These are phyloP conservation scores for Epinotia nisella DNA, from an alignment of 2,888 invertebrate species.

Conservation along the genomic window DNA sequence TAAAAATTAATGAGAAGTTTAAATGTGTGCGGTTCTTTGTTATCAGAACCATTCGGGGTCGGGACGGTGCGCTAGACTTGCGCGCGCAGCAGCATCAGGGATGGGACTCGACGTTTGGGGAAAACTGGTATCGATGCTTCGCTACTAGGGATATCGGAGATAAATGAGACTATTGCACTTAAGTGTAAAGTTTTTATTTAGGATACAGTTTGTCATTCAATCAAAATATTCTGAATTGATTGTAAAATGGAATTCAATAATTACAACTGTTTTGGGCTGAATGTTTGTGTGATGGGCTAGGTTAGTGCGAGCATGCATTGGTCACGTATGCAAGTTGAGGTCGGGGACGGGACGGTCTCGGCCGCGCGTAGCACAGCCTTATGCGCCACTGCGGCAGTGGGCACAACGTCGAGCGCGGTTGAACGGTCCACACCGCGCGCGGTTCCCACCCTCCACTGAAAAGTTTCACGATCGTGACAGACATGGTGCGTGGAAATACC, in stretches of 20 bases:
- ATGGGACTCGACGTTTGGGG: conserved; percentile 16
- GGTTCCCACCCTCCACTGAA: conserved; percentile 22
- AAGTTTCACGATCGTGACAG: conserved; percentile 44
- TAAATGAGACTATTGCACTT: conserved; percentile 2
- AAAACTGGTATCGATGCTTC: conserved; percentile 31
- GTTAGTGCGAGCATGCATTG: not conserved
- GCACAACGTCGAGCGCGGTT: conserved; percentile 17
- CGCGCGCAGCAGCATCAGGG: conserved; percentile 50
- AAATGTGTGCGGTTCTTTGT: conserved; percentile 53
- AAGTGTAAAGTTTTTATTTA: not conserved
- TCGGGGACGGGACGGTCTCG: conserved; percentile 22
- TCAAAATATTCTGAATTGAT: not conserved
- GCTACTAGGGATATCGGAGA: not conserved
- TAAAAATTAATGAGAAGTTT: conserved; percentile 53
- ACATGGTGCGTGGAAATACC: conserved; percentile 37
- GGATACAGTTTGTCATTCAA: not conserved
- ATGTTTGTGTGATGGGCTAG: not conserved
- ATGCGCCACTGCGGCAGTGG: conserved; percentile 42
- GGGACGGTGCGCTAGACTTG: conserved; percentile 50
- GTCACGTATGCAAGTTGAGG: conserved; percentile 15
- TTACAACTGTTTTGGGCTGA: not conserved
- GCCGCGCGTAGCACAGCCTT: conserved; percentile 38
- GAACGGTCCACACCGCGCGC: conserved; percentile 13
- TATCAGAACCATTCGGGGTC: conserved; percentile 49
- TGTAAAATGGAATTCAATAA: not conserved